Percentiles rank a stretch among this genome's conserved stretches.
These are phyloP conservation scores for Axis porcinus DNA, from an alignment of 2,113 vertebrate species.

Conservation along the genomic window DNA sequence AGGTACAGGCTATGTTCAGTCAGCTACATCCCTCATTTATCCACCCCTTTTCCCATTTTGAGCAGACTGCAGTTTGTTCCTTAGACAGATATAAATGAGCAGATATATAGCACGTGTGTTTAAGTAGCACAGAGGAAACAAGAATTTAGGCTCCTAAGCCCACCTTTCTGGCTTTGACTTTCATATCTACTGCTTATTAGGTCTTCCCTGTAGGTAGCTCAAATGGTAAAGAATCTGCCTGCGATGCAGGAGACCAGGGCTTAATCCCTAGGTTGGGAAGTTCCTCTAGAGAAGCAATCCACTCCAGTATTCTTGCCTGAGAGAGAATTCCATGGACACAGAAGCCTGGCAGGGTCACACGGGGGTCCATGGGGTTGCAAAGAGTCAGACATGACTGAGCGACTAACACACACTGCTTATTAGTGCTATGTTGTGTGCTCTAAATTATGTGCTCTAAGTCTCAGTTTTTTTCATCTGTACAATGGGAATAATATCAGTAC, in stretches of 20 bases:
- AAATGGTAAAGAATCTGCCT: not conserved
- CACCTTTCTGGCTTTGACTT: not conserved
- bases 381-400: not conserved
- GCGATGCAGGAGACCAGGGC: not conserved
- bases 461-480: not conserved
- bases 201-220: not conserved
- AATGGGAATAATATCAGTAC: fast-evolving
- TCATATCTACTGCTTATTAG: not conserved
- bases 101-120: not conserved
- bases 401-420: not conserved
- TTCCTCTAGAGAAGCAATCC: not conserved
- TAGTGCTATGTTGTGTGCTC: not conserved
- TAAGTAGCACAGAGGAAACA: not conserved
- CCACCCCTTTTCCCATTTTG: not conserved
- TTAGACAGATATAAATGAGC: not conserved
- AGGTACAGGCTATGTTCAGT: conserved; percentile 80
- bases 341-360: not conserved
- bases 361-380: not conserved
- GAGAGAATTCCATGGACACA: not conserved
- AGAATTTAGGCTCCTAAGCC: not conserved
- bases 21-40: not conserved
- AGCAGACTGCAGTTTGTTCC: not conserved
- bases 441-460: not conserved
- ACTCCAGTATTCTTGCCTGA: not conserved
- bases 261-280: not conserved